These are phyloP conservation scores for Tinea trinotella DNA, from an alignment of 2,888 invertebrate genomes.

Conservation along the genomic window DNA sequence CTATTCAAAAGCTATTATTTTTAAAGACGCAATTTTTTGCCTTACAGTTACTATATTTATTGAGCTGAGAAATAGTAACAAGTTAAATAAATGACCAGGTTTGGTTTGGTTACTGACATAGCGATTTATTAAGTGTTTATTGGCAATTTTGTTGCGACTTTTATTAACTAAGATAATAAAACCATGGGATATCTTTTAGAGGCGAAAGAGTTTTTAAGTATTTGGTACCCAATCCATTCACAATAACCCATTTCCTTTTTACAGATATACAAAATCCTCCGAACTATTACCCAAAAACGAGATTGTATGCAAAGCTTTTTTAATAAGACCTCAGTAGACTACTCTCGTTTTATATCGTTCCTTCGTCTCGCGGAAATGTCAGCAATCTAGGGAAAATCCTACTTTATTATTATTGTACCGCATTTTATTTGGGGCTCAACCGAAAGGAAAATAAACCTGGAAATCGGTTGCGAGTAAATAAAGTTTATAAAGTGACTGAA, in stretches of 20 bases:
- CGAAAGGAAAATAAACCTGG: constrained; percentile 55
- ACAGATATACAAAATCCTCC: constrained; percentile 19
- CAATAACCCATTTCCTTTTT: neutral
- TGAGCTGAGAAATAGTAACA: too few species aligned
- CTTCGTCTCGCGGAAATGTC: constrained; percentile 59
- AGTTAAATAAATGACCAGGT: too few species aligned
- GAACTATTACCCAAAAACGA: constrained; percentile 31
- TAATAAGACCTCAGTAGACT: constrained; percentile 49
- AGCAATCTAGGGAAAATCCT: constrained; percentile 61
- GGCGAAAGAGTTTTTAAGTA: too few species aligned
- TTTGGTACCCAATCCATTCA: too few species aligned
- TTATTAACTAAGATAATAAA: too few species aligned
- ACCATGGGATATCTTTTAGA: too few species aligned
- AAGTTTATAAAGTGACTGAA: constrained; percentile 37
- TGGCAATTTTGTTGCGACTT: too few species aligned
- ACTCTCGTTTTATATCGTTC: constrained; percentile 41
- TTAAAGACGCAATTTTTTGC: too few species aligned
- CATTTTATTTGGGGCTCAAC: constrained; percentile 54
- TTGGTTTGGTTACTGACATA: too few species aligned
- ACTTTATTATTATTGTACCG: constrained; percentile 64
- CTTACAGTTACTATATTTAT: too few species aligned
- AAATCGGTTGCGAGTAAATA: constrained; percentile 57
- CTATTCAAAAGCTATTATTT: too few species aligned
- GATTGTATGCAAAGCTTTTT: constrained; percentile 55
- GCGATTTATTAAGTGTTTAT: too few species aligned